Base-by-base conservation (phyloP, 2,113 vertebrate species). In the Benitochromis conjunctus region DNA sequence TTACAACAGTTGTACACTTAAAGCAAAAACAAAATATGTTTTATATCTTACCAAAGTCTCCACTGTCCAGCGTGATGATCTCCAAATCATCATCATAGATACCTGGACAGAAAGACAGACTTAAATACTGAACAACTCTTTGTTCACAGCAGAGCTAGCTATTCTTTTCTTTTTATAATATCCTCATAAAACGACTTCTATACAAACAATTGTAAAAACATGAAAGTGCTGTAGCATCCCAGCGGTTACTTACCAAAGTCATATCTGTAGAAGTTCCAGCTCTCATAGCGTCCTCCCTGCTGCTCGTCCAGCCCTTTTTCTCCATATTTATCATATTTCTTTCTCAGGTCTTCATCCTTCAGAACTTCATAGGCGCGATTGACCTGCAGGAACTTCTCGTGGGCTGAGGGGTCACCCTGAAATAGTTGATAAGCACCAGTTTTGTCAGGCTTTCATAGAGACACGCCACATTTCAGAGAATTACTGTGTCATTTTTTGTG, bases 261-360 rank as follows among this genome's bases (percentile, higher is more conserved):
- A 21, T 99, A 99, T 84, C 97, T 96, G 90, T 99, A 99, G 10
- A 94, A 99, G 94, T 96, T 97, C 98, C 98, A 99, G 96, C 98
- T 99, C 94, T 99, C 98, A 1, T 99, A 99, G 53, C 97, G 96
- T 29, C 97, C 97, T 77, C 97, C 97, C 86, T 98, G 97, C 85
- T 98, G 97, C 88, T 99, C 98, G 46, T 98, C 97, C 1, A 99
- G 92, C 18, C 98, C 99, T 48, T 99, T 99, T 79, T 99, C 99
- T 89, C 99, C 99, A 0, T 99, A 99, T 80, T 99, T 99, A 88
- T 99, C 99, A 12, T 99, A 99, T 85, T 99, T 99, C 94, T 99
- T 99, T 54, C 99, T 95, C 5, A 99, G 95, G 84, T 99, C 98
- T 92, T 98, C 97, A 74, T 99, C 99, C 95, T 99, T 99, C 82